These are phyloP conservation scores for Sesia apiformis DNA, from an alignment of 2,888 invertebrate species.

Conservation along the genomic window DNA sequence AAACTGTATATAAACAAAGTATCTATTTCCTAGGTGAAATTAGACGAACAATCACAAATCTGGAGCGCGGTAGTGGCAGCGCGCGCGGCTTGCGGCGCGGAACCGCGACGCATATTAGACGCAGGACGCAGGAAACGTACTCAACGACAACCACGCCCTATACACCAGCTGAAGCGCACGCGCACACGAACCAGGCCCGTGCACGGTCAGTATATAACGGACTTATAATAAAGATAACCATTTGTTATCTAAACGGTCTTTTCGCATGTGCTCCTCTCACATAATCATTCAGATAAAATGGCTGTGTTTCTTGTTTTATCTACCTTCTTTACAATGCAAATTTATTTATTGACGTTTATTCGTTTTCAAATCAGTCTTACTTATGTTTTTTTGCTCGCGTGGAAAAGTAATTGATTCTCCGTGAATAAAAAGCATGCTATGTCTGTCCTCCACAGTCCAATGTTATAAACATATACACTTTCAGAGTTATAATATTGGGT, in stretches of 20 bases:
- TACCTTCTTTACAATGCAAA: no score
- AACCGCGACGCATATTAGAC: constrained; percentile 17
- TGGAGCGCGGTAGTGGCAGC: constrained; percentile 27
- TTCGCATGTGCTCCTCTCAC: background rate
- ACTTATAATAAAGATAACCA: background rate
- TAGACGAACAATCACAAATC: constrained; percentile 84
- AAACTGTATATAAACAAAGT: background rate
- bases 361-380: no score
- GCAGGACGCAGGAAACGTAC: constrained; percentile 27
- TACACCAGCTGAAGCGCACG: constrained; percentile 18
- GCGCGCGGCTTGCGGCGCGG: constrained; percentile 21
- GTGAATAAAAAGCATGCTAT: no score
- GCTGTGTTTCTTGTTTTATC: no score
- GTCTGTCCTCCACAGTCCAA: no score
- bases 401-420: no score
- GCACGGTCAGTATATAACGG: background rate
- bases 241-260: background rate
- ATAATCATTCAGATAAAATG: no score
- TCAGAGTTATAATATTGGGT: no score
- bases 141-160: constrained; percentile 23
- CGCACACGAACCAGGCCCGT: constrained; percentile 7
- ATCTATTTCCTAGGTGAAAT: constrained; percentile 65
- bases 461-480: no score
- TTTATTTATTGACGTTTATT: no score
- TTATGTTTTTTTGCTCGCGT: no score